These are phyloP conservation scores for Thera britannica DNA, from an alignment of 2,888 invertebrate species.

Conservation along the genomic window DNA sequence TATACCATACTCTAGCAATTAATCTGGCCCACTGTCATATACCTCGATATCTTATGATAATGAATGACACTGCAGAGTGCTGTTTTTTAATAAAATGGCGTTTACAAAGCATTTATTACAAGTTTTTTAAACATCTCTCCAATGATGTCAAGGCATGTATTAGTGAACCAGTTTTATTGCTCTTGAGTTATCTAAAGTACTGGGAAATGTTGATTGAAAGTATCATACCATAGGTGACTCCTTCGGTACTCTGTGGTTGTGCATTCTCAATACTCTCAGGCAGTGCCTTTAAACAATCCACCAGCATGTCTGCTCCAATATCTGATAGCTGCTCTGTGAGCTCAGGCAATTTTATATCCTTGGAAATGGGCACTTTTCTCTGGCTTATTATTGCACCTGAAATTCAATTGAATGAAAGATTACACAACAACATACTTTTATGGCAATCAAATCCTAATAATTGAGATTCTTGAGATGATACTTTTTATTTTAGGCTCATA, in stretches of 20 bases:
- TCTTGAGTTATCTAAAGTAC: neutral
- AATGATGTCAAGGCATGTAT: too few species aligned
- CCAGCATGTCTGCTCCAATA: constrained; percentile 88
- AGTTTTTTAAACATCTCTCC: too few species aligned
- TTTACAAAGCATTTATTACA: too few species aligned
- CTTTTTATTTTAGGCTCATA: too few species aligned
- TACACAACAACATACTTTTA: constrained; percentile 2
- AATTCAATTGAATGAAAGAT: constrained; percentile 28
- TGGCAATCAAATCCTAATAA: too few species aligned
- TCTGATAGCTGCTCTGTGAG: constrained; percentile 87
- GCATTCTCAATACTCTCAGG: constrained; percentile 85
- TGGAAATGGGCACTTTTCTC: constrained; percentile 79
- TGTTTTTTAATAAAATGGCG: too few species aligned
- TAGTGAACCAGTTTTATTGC: too few species aligned
- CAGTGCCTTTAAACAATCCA: constrained; percentile 85
- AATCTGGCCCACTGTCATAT: too few species aligned
- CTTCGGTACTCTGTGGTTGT: constrained; percentile 84
- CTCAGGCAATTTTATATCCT: constrained; percentile 87
- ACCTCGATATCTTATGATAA: neutral
- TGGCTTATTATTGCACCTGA: constrained; percentile 87
- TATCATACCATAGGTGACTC: constrained; percentile 88
- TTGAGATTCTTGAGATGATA: too few species aligned
- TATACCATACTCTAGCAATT: too few species aligned
- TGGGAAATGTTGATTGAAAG: neutral
- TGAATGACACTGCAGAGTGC: too few species aligned